Evolutionary conservation across 2,797 vertebrate genomes (phyloP).

Genomic region (Serranus cabrilla): DNA sequence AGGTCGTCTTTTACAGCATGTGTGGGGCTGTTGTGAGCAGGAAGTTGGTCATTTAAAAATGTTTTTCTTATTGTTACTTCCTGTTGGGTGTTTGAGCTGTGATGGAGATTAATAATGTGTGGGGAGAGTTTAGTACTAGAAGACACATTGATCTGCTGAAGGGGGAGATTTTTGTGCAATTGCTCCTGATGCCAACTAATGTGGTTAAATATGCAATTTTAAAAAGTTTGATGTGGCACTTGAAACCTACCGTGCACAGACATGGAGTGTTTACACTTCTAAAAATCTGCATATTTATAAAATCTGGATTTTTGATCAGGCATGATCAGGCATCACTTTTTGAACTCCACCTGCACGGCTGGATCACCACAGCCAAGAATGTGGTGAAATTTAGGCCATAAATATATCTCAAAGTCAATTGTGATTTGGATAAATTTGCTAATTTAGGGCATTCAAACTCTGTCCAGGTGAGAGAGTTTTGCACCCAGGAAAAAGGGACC

Average conservation of each 20-base stretch:
- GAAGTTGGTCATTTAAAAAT: not conserved
- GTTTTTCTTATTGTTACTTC: not conserved
- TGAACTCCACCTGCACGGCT: not conserved
- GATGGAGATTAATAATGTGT: not conserved
- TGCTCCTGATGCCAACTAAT: too few species aligned
- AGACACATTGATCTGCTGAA: not conserved
- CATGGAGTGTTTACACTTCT: not conserved
- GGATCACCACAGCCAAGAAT: not conserved
- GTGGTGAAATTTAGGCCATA: not conserved
- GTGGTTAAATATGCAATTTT: too few species aligned
- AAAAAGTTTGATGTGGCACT: too few species aligned
- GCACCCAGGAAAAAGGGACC: not conserved
- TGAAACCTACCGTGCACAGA: not conserved
- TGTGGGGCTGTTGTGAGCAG: not conserved
- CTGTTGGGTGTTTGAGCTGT: not conserved
- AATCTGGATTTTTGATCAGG: not conserved
- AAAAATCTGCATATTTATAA: not conserved
- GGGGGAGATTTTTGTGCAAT: too few species aligned
- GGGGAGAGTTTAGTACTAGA: not conserved
- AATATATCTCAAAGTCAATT: not conserved
- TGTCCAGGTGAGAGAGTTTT: constrained; percentile 1
- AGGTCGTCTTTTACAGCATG: constrained; percentile 52
- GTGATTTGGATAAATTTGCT: not conserved
- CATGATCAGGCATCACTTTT: too few species aligned
- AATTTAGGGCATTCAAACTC: not conserved